Evolutionary conservation across 2,888 invertebrate genomes (phyloP).

Genomic region (Synanthedon vespiformis): DNA sequence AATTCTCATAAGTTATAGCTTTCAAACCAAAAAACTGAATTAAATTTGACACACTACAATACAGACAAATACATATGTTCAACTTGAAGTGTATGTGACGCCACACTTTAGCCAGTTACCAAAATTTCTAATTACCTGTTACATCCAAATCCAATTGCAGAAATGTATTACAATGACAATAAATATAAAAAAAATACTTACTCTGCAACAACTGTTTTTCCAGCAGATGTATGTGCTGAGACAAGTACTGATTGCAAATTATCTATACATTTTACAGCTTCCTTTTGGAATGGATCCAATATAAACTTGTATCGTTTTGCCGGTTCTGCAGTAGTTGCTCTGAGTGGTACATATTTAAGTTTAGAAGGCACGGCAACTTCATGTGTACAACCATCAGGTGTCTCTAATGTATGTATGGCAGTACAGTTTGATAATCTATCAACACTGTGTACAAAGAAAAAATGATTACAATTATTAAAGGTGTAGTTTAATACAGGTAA

Average conservation of each 20-base stretch:
- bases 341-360: slow-evolving; percentile 77
- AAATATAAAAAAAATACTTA: slow-evolving; percentile 58
- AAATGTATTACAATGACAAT: too few relatives aligned
- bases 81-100: too few relatives aligned
- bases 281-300: slow-evolving; percentile 97
- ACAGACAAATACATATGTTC: too few relatives aligned
- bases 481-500: too few relatives aligned
- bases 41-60: too few relatives aligned
- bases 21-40: too few relatives aligned
- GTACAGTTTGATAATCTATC: slow-evolving; percentile 85
- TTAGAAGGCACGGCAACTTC: slow-evolving; percentile 95
- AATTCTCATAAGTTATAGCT: too few relatives aligned
- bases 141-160: too few relatives aligned
- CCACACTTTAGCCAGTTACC: too few relatives aligned
- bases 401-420: slow-evolving; percentile 88
- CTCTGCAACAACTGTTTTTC: slow-evolving; percentile 99
- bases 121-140: too few relatives aligned
- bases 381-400: slow-evolving; percentile 93
- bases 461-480: neutral
- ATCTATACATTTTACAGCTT: slow-evolving; percentile 96
- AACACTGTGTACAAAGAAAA: slow-evolving; percentile 63
- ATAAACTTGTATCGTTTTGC: slow-evolving; percentile 95
- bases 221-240: slow-evolving; percentile 99
- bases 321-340: slow-evolving; percentile 74
- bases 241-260: slow-evolving; percentile 98